Evolutionary conservation across 2,888 invertebrate species (phyloP).

Genomic region (Acleris laterana): DNA sequence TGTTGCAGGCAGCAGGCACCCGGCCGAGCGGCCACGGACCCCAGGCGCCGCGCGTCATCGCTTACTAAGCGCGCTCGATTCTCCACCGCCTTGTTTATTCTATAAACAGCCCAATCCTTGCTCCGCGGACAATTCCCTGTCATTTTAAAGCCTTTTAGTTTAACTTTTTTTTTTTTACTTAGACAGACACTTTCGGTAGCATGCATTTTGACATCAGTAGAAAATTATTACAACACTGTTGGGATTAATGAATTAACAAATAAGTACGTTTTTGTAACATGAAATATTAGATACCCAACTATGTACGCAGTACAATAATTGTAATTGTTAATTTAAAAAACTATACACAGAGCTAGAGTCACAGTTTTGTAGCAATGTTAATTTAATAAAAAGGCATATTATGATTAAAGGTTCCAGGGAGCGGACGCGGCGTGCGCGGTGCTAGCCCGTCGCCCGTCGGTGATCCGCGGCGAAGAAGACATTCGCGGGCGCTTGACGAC

Average conservation of each 20-base stretch:
- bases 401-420: neutral
- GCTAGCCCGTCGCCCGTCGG: conserved; percentile 47
- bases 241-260: too few species aligned
- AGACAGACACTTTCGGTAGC: conserved; percentile 28
- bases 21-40: conserved; percentile 32
- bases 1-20: conserved; percentile 37
- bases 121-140: conserved; percentile 46
- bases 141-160: conserved; percentile 48
- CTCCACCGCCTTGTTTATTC: conserved; percentile 64
- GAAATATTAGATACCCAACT: too few species aligned
- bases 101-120: conserved; percentile 64
- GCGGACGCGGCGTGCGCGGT: conserved; percentile 34
- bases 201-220: neutral
- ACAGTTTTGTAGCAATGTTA: too few species aligned
- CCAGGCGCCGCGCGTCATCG: conserved; percentile 53
- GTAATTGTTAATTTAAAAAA: too few species aligned
- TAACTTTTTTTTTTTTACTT: conserved; percentile 31
- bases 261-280: too few species aligned
- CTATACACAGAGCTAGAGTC: too few species aligned
- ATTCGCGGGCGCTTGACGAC: conserved; percentile 60
- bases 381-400: too few species aligned
- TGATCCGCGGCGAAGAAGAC: conserved; percentile 57
- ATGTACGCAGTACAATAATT: too few species aligned
- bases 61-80: conserved; percentile 58
- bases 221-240: too few species aligned